Conservation (phyloP, 2,888 invertebrate species). For the Saturnia japonica region DNA sequence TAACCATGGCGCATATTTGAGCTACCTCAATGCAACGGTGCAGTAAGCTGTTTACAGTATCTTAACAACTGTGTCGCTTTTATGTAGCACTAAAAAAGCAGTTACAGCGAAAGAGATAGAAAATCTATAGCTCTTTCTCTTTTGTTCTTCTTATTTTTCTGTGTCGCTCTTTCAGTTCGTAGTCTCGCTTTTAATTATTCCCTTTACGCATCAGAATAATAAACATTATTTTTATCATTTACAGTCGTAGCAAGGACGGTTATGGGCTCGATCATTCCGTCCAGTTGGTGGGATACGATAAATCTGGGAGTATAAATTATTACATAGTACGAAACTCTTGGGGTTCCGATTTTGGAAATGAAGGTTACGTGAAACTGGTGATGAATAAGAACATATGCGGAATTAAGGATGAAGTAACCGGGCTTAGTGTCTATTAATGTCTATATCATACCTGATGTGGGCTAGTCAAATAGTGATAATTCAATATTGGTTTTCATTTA, state of each 20-base stretch:
- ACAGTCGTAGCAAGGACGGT: slow-evolving; percentile 49
- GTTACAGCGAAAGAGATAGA: too few relatives aligned
- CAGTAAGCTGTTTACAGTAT: too few relatives aligned
- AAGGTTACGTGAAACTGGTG: slow-evolving; percentile 87
- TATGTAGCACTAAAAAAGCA: too few relatives aligned
- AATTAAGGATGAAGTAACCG: slow-evolving; percentile 83
- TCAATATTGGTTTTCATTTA: neutral
- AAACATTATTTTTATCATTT: slow-evolving; percentile 16
- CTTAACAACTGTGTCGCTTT: too few relatives aligned
- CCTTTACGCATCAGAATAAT: neutral
- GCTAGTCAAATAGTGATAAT: neutral
- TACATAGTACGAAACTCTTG: slow-evolving; percentile 91
- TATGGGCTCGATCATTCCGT: slow-evolving; percentile 85
- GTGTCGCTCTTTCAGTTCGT: too few relatives aligned
- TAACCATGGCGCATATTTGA: too few relatives aligned
- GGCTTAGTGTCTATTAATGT: slow-evolving; percentile 55
- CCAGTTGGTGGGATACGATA: slow-evolving; percentile 89
- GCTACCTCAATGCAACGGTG: too few relatives aligned
- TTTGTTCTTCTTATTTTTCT: too few relatives aligned
- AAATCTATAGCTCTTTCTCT: too few relatives aligned
- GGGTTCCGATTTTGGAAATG: slow-evolving; percentile 86
- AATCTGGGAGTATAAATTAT: slow-evolving; percentile 83
- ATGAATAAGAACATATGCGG: slow-evolving; percentile 88
- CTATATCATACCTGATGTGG: neutral
- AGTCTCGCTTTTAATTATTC: too few relatives aligned